Conservation (phyloP, 2,113 vertebrate species). For the Sterna hirundo region DNA sequence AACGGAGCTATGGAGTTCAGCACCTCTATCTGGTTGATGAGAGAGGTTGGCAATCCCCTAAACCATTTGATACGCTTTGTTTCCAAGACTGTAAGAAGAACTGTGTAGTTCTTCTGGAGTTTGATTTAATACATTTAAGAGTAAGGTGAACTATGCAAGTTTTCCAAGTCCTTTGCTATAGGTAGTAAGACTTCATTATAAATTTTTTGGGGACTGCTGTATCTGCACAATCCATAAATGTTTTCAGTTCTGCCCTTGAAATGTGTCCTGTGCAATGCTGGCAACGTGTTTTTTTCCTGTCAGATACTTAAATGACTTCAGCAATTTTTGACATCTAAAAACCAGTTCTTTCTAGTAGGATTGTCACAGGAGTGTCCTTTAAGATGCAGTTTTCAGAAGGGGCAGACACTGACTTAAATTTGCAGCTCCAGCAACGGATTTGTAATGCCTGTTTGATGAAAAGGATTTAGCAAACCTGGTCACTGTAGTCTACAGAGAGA, state of each 20-base stretch:
- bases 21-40: background rate
- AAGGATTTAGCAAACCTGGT: background rate
- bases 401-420: background rate
- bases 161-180: background rate
- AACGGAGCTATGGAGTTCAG: background rate
- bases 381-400: background rate
- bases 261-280: background rate
- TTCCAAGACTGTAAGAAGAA: background rate
- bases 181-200: background rate
- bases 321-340: background rate
- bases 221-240: background rate
- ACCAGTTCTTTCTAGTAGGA: background rate
- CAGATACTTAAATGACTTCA: background rate
- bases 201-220: background rate
- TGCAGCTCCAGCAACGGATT: background rate
- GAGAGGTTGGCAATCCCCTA: background rate
- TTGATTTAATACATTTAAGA: background rate
- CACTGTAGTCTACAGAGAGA: background rate
- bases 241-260: slow-evolving; percentile 19
- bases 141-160: background rate
- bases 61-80: background rate
- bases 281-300: background rate
- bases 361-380: background rate
- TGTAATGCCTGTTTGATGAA: background rate
- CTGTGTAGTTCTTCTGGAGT: background rate